phyloP scores from a whole-genome alignment of 2,888 invertebrate genomes.

The Eristalis intricaria region DNA sequence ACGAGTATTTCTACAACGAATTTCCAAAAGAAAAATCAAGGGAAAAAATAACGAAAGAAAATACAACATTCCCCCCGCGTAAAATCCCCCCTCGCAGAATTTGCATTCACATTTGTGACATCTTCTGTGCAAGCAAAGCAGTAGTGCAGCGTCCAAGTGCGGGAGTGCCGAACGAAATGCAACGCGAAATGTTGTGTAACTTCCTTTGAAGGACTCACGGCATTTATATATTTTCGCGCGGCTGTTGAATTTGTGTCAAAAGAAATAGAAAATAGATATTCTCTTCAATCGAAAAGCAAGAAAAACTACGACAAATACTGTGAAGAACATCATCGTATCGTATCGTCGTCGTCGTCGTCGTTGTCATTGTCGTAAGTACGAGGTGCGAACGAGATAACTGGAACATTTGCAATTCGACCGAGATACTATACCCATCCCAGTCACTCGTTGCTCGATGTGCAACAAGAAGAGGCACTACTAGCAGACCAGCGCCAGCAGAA shows the following conservation, averaged over 20 bases:
- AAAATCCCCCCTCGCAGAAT: conserved; percentile 3
- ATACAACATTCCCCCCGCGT: neutral
- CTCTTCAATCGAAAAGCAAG: conserved; percentile 71
- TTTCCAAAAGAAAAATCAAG: conserved; percentile 4
- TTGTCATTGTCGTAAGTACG: conserved; percentile 41
- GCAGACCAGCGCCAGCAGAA: neutral
- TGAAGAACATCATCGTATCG: conserved; percentile 17
- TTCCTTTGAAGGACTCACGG: conserved; percentile 47
- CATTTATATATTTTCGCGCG: conserved; percentile 75
- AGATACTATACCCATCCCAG: neutral
- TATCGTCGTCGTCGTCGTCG: neutral
- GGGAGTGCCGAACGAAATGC: conserved; percentile 35
- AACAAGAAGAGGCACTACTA: neutral
- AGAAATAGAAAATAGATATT: conserved; percentile 57
- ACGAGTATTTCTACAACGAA: conserved; percentile 12
- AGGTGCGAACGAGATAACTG: conserved; percentile 36
- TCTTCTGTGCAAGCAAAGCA: neutral
- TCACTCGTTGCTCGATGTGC: neutral
- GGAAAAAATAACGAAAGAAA: conserved; percentile 1
- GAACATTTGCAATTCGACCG: neutral
- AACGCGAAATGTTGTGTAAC: conserved; percentile 64
- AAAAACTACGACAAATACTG: conserved; percentile 30
- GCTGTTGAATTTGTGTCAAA: conserved; percentile 81
- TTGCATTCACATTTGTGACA: neutral
- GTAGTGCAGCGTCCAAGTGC: conserved; percentile 15